These are phyloP conservation scores for Spatula versicolor DNA, from an alignment of 2,797 vertebrate genomes.

Conservation along the genomic window DNA sequence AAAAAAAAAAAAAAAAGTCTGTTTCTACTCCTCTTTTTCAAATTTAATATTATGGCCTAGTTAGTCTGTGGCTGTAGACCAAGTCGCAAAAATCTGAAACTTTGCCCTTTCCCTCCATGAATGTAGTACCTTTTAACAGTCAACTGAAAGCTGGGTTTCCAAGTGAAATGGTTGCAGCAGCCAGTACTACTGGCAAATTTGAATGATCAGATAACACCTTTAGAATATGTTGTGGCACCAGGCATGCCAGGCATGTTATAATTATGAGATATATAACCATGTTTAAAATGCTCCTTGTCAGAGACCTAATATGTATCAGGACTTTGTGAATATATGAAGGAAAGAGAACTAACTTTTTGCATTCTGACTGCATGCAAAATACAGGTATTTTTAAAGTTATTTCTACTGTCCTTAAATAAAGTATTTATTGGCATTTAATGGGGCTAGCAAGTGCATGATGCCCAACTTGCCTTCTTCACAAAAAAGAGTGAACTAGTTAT, in stretches of 20 bases:
- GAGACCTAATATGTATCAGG: background rate
- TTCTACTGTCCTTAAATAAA: background rate
- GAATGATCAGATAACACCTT: background rate
- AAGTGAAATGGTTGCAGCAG: background rate
- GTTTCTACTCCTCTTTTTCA: background rate
- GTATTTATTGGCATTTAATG: background rate
- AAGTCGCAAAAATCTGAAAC: background rate
- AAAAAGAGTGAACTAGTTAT: background rate
- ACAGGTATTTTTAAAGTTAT: background rate
- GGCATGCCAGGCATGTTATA: background rate
- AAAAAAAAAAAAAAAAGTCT: too few species aligned
- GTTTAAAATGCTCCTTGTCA: background rate
- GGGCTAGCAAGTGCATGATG: background rate
- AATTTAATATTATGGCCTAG: background rate
- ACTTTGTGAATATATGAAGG: background rate
- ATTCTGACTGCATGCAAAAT: background rate
- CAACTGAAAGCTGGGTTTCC: background rate
- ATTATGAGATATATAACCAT: background rate
- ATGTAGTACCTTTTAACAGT: background rate
- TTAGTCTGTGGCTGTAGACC: background rate
- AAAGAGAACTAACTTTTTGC: background rate
- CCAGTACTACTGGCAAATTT: background rate
- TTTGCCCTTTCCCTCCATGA: background rate
- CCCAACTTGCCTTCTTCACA: background rate
- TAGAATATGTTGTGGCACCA: background rate